Conservation (phyloP, 1,140 invertebrate species). For the Arion vulgaris region DNA sequence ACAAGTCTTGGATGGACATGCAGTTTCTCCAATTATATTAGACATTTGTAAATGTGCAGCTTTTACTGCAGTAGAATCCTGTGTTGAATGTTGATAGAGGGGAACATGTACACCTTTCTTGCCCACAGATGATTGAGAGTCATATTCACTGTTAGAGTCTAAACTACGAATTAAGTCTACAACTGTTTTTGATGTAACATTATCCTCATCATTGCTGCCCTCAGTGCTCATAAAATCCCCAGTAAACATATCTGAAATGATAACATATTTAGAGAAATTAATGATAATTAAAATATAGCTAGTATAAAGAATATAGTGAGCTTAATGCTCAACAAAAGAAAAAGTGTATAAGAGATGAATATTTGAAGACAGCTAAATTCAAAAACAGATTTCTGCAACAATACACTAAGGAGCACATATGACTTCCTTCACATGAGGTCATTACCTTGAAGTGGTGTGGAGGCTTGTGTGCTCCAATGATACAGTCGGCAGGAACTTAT, state of each 20-base stretch:
- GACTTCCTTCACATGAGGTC: no score
- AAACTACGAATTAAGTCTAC: neutral
- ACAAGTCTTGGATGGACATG: neutral
- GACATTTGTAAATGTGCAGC: no score
- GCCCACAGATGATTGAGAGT: neutral
- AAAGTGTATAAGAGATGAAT: no score
- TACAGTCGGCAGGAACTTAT: no score
- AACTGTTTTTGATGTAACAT: neutral
- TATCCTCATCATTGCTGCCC: conserved; percentile 25
- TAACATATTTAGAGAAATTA: neutral
- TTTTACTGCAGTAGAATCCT: neutral
- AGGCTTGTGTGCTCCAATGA: no score
- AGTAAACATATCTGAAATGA: conserved; percentile 7
- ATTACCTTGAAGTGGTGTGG: no score
- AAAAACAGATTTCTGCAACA: no score
- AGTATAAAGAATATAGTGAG: no score
- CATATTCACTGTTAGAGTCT: conserved; percentile 6
- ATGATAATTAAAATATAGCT: no score
- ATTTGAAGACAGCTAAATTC: no score
- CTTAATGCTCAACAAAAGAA: no score
- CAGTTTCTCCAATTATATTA: neutral
- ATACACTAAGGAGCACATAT: no score
- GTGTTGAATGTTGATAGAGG: neutral
- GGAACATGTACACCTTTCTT: neutral
- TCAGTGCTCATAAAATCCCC: conserved; percentile 1